Evolutionary conservation across 2,888 invertebrate species (phyloP).

Genomic region (Nebria salina): DNA sequence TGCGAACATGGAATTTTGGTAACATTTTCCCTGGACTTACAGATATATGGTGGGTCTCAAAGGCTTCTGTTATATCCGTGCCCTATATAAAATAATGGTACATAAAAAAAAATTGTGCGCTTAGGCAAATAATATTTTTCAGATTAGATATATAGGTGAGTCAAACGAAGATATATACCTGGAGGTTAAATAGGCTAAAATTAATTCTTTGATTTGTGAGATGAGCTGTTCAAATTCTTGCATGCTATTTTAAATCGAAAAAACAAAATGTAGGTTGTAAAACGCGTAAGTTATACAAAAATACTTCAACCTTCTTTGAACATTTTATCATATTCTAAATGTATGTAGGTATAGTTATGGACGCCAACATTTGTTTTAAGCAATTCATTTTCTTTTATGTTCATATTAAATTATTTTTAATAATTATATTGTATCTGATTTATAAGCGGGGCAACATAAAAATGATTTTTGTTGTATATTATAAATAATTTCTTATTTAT

Average conservation of each 20-base stretch:
- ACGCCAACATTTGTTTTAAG: too few relatives aligned
- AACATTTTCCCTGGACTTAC: conserved; percentile 67
- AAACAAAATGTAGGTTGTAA: conserved; percentile 29
- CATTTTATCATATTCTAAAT: conserved; percentile 8
- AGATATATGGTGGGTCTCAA: conserved; percentile 76
- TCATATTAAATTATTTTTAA: too few relatives aligned
- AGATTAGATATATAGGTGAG: background rate
- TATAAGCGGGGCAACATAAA: too few relatives aligned
- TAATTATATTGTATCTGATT: too few relatives aligned
- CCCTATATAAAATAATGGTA: conserved; percentile 64
- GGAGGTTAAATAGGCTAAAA: background rate
- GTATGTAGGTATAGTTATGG: background rate
- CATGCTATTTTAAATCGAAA: conserved; percentile 10
- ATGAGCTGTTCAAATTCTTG: background rate
- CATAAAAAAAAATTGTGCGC: background rate
- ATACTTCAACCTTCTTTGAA: conserved; percentile 36
- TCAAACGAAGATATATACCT: too few relatives aligned
- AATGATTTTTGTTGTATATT: too few relatives aligned
- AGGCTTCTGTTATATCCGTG: conserved; percentile 82
- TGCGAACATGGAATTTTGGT: conserved; percentile 71
- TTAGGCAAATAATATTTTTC: background rate
- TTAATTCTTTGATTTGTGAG: conserved; percentile 5
- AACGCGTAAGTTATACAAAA: conserved; percentile 36
- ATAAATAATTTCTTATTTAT: too few relatives aligned
- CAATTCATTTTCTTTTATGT: too few relatives aligned